Percentiles rank a stretch among this genome's conserved stretches.
Evolutionary conservation across 2,113 vertebrate genomes (phyloP).

Genomic region (Narcine bancroftii): DNA sequence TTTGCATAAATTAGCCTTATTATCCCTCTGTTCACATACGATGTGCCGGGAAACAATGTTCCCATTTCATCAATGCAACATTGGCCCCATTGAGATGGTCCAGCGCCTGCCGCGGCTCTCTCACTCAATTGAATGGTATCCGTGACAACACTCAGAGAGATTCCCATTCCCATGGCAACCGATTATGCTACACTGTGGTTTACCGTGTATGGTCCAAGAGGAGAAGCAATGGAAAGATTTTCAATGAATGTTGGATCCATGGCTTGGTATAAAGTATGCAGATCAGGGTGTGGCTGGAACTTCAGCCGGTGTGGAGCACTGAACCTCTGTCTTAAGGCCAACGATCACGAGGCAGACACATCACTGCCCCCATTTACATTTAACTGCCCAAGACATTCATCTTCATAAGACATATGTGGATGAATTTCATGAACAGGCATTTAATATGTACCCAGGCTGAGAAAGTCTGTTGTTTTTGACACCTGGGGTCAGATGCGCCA

Average conservation of each 20-base stretch:
- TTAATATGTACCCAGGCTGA: neutral
- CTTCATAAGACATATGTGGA: too few species aligned
- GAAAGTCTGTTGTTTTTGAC: neutral
- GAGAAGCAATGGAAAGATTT: neutral
- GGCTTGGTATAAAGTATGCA: too few species aligned
- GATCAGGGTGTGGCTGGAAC: too few species aligned
- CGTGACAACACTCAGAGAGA: neutral
- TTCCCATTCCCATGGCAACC: neutral
- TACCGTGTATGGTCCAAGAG: neutral
- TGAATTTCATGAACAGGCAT: neutral
- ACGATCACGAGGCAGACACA: neutral
- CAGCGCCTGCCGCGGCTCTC: neutral
- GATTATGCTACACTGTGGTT: neutral
- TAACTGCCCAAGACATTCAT: neutral
- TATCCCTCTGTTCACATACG: neutral
- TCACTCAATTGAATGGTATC: neutral
- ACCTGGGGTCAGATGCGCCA: too few species aligned
- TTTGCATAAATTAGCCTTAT: slow-evolving; percentile 18
- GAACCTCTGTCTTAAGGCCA: too few species aligned
- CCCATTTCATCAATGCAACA: neutral
- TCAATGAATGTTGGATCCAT: too few species aligned
- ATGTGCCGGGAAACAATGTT: neutral
- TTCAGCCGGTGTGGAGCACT: too few species aligned
- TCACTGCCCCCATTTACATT: neutral
- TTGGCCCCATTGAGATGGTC: neutral